Evolutionary conservation across 1,140 invertebrate species (phyloP), one percentile per base, ranked within the genome.

Genomic region (Drosophila triauraria): DNA sequence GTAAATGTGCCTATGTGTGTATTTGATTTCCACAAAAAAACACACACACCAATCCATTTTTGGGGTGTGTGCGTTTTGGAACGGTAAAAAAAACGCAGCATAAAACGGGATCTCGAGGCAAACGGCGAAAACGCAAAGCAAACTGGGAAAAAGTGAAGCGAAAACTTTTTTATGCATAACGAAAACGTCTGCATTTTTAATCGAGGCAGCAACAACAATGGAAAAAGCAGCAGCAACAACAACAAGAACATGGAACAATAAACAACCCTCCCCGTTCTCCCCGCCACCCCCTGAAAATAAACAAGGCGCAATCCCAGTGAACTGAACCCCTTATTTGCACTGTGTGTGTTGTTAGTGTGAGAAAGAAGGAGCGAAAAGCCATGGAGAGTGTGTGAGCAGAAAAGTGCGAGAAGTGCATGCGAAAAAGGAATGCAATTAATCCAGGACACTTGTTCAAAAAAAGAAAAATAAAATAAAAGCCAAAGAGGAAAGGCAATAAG

Each of bases 101-200:
- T 13, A 74, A 57, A 75, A 63, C 35, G 43, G 51, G 63, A 46
- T 67, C 53, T 56, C 32, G 54, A 35, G 53, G 62, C 53, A 65
- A 65, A 77, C 63, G 44, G 64, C 47, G 54, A 78, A 82, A 61
- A 59, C 32, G 67, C 69, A 82, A 82, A 63, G 47, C 59, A 61
- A 82, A 61, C 56, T 30, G 50, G 32, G 40, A 42, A 56, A 54
- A 77, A 54, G 48, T 43, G 47, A 80, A 84, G 68, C 51, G 50
- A 59, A 48, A 77, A 82, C 58, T 82, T 82, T 70, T 80, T 68
- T 76, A 81, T 82, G 80, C 80, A 82, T 78, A 76, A 65, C 75
- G 70, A 69, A 81, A 83, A 78, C 61, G 68, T 86, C 74, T 88
- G 84, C 84, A 88, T 90, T 84, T 84, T 71, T 78, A 90, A 88